Evolutionary conservation across 1,140 invertebrate species (phyloP).

Genomic region (Pararge aegeria): DNA sequence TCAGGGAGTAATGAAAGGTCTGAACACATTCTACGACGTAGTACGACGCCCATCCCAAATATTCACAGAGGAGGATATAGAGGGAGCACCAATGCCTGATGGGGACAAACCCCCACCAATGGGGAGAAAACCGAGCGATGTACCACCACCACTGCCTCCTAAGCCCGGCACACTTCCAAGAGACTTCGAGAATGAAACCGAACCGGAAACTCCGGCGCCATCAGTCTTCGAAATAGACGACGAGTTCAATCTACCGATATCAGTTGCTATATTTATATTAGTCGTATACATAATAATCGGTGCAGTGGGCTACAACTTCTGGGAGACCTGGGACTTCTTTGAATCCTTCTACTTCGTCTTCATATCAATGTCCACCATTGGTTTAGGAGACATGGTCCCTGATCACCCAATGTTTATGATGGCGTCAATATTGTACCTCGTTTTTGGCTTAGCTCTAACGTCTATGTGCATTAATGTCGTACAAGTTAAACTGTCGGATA

Average conservation of each 20-base stretch:
- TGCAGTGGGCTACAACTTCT: constrained; percentile 87
- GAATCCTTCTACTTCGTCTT: constrained; percentile 97
- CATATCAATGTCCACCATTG: constrained; percentile 96
- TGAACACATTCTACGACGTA: constrained; percentile 89
- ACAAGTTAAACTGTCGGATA: constrained; percentile 91
- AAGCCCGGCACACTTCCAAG: constrained; percentile 50
- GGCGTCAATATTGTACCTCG: constrained; percentile 94
- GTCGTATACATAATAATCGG: constrained; percentile 92
- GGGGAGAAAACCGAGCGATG: constrained; percentile 54
- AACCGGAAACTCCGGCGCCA: constrained; percentile 86
- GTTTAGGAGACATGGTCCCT: constrained; percentile 94
- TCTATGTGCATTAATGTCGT: constrained; percentile 99
- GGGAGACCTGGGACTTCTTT: constrained; percentile 92
- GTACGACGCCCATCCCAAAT: constrained; percentile 87
- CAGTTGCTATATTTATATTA: constrained; percentile 90
- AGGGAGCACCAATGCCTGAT: constrained; percentile 19
- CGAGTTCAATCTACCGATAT: constrained; percentile 95
- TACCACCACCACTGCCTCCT: constrained; percentile 64
- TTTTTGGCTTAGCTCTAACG: constrained; percentile 96
- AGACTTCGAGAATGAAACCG: constrained; percentile 59
- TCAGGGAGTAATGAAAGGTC: constrained; percentile 90
- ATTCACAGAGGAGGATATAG: constrained; percentile 78
- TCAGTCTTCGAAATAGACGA: constrained; percentile 90
- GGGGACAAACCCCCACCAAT: constrained; percentile 40
- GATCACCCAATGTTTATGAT: constrained; percentile 95